Conservation (phyloP, 2,888 invertebrate species). For the Chymomyza procnemis region DNA sequence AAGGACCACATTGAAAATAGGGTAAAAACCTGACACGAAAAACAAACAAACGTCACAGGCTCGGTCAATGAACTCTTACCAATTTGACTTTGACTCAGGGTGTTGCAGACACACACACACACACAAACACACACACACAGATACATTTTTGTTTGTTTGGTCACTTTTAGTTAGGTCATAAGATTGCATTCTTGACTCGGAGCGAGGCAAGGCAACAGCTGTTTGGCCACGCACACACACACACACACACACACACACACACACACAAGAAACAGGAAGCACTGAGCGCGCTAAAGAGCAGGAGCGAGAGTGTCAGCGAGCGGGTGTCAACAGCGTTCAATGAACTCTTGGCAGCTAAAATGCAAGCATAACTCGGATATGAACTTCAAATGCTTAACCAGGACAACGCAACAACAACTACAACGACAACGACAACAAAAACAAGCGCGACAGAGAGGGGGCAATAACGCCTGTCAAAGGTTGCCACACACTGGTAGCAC, state of each 20-base stretch:
- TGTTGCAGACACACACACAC: background rate
- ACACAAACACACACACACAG: background rate
- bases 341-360: constrained; percentile 44
- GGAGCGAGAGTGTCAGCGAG: background rate
- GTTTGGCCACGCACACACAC: constrained; percentile 26
- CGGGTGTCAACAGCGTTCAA: constrained; percentile 38
- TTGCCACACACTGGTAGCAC: background rate
- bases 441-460: background rate
- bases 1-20: constrained; percentile 59
- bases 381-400: constrained; percentile 4
- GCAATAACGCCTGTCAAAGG: background rate
- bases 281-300: background rate
- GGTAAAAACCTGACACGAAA: constrained; percentile 73
- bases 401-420: background rate
- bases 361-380: constrained; percentile 10
- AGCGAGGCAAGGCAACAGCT: constrained; percentile 51
- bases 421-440: background rate
- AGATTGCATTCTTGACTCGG: background rate
- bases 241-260: background rate
- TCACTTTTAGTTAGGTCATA: background rate
- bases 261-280: background rate
- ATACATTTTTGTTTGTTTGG: constrained; percentile 6
- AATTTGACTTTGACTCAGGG: constrained; percentile 10
- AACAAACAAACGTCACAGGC: constrained; percentile 56
- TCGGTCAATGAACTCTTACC: constrained; percentile 43